Evolutionary conservation across 1,140 invertebrate species (phyloP).

Genomic region (Drosophila auraria): DNA sequence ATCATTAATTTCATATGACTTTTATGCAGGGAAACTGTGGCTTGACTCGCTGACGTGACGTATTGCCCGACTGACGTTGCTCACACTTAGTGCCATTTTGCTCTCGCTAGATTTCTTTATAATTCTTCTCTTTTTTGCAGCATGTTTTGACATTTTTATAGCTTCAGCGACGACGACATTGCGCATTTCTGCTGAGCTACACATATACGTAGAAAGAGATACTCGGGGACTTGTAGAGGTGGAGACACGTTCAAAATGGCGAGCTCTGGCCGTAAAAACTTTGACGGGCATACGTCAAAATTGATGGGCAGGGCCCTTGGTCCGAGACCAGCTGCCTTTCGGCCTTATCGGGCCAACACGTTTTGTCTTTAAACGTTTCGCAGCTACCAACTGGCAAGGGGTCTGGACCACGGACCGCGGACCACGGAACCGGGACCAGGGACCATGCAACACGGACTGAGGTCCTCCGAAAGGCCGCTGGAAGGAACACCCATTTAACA

Average conservation of each 20-base stretch:
- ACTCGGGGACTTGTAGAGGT: neutral
- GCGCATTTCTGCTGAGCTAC: constrained; percentile 70
- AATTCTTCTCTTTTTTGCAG: constrained; percentile 68
- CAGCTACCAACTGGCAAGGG: constrained; percentile 66
- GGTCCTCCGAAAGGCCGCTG: constrained; percentile 38
- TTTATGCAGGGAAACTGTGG: neutral
- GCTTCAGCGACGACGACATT: constrained; percentile 66
- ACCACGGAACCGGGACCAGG: neutral
- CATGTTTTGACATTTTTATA: constrained; percentile 73
- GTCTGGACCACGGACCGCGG: constrained; percentile 4
- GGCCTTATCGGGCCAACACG: constrained; percentile 59
- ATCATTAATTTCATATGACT: neutral
- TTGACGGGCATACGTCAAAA: constrained; percentile 72
- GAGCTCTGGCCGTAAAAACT: constrained; percentile 12
- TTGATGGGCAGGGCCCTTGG: constrained; percentile 50
- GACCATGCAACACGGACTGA: constrained; percentile 4
- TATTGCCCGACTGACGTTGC: neutral
- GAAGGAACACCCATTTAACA: constrained; percentile 84
- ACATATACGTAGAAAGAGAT: constrained; percentile 21
- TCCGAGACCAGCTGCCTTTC: constrained; percentile 31
- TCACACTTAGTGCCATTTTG: constrained; percentile 14
- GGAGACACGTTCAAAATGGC: constrained; percentile 62
- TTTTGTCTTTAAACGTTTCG: constrained; percentile 81
- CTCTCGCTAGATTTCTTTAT: constrained; percentile 65
- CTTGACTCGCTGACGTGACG: neutral